Conservation (phyloP, 2,888 invertebrate species). For the Oligia strigilis region DNA sequence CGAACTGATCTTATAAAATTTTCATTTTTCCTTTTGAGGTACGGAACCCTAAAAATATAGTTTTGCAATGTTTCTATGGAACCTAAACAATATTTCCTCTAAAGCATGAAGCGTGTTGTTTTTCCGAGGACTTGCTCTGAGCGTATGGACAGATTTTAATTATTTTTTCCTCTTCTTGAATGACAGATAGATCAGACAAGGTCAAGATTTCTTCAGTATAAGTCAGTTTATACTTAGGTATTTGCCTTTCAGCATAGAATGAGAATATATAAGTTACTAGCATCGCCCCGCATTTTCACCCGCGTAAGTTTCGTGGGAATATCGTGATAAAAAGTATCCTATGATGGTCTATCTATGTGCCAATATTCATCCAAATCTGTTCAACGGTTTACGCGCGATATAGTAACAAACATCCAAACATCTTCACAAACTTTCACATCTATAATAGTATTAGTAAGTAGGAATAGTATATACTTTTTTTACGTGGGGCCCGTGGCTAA, state of each 20-base stretch:
- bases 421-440: too few species aligned
- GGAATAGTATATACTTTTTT: neutral
- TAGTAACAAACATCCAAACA: too few species aligned
- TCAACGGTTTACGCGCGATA: too few species aligned
- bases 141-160: conserved; percentile 25
- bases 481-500: neutral
- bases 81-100: conserved; percentile 1
- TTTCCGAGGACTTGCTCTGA: neutral
- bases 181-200: conserved; percentile 3
- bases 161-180: conserved; percentile 7
- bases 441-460: too few species aligned
- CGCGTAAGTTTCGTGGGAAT: too few species aligned
- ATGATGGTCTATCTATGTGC: too few species aligned
- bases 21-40: too few species aligned
- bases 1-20: too few species aligned
- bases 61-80: conserved; percentile 3
- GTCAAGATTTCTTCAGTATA: neutral
- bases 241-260: neutral
- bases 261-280: neutral
- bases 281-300: too few species aligned
- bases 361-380: too few species aligned
- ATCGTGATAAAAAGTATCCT: too few species aligned
- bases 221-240: neutral
- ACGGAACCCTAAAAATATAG: neutral
- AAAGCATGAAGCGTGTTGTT: conserved; percentile 15